A percentile compares a stretch with the other conserved stretches of the same genome.
Conservation (phyloP, 2,113 vertebrate genomes). For the Oriolus oriolus region DNA sequence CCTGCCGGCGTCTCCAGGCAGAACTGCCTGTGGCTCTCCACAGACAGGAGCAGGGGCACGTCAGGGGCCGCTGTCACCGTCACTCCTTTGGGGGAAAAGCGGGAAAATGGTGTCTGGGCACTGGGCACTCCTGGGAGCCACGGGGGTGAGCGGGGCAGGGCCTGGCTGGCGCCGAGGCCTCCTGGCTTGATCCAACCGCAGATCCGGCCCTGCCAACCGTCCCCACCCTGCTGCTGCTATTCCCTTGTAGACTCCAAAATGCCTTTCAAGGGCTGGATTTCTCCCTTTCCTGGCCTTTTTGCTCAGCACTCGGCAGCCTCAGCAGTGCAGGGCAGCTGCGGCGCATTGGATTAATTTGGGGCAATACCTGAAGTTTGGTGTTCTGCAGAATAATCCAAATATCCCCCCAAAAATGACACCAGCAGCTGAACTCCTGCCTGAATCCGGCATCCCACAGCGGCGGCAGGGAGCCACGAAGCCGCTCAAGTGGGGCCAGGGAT, state of each 20-base stretch:
- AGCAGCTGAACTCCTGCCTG: not conserved
- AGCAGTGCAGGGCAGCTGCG: not conserved
- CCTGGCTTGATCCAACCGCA: accelerated
- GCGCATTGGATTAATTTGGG: not conserved
- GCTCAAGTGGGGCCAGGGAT: accelerated
- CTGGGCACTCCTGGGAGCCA: accelerated
- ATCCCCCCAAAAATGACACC: not conserved
- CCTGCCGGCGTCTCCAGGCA: slow-evolving; percentile 78
- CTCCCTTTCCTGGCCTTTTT: not conserved
- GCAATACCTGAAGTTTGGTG: not conserved
- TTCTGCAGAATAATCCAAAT: not conserved
- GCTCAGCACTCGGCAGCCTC: not conserved
- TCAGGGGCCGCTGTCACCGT: slow-evolving; percentile 75
- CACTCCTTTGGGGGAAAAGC: slow-evolving; percentile 68
- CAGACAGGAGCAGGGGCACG: slow-evolving; percentile 72
- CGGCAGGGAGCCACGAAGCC: accelerated
- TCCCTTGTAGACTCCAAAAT: not conserved
- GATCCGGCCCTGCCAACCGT: accelerated
- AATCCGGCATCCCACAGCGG: accelerated
- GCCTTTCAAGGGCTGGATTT: not conserved
- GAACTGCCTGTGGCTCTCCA: slow-evolving; percentile 79
- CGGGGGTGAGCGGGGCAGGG: accelerated
- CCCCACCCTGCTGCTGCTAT: not conserved
- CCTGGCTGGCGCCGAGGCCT: not conserved
- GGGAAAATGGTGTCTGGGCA: accelerated